These are phyloP conservation scores for Andrena praecox DNA, from an alignment of 2,888 invertebrate species.

Conservation along the genomic window DNA sequence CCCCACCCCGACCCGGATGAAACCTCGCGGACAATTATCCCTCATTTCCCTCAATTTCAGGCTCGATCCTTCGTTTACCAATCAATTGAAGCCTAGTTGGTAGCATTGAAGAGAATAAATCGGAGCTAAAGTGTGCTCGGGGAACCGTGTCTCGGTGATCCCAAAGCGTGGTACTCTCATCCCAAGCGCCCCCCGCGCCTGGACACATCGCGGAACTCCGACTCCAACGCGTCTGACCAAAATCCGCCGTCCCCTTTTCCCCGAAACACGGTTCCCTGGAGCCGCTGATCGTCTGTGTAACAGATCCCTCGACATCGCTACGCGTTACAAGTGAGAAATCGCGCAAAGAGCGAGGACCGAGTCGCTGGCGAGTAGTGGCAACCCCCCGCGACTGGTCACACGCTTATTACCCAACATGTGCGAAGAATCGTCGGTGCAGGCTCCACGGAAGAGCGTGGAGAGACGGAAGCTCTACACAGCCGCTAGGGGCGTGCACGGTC, in stretches of 20 bases:
- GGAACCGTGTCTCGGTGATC: neutral
- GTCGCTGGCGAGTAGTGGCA: neutral
- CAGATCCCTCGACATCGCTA: constrained; percentile 15
- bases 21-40: neutral
- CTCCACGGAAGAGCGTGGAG: constrained; percentile 21
- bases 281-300: neutral
- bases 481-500: neutral
- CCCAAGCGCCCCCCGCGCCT: no score
- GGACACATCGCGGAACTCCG: no score
- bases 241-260: neutral
- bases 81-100: constrained; percentile 14
- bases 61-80: neutral
- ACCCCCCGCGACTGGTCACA: neutral
- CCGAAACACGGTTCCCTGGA: constrained; percentile 4
- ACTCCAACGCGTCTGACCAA: no score
- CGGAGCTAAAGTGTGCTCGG: constrained; percentile 1
- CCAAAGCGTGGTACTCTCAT: no score
- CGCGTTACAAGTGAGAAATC: constrained; percentile 27
- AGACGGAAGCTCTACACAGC: neutral
- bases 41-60: neutral
- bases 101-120: neutral
- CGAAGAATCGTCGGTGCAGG: constrained; percentile 50
- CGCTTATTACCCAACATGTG: constrained; percentile 33
- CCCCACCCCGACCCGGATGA: neutral
- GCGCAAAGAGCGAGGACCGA: neutral